Conservation (phyloP, 1,140 invertebrate genomes). For the Sycobia sp. region DNA sequence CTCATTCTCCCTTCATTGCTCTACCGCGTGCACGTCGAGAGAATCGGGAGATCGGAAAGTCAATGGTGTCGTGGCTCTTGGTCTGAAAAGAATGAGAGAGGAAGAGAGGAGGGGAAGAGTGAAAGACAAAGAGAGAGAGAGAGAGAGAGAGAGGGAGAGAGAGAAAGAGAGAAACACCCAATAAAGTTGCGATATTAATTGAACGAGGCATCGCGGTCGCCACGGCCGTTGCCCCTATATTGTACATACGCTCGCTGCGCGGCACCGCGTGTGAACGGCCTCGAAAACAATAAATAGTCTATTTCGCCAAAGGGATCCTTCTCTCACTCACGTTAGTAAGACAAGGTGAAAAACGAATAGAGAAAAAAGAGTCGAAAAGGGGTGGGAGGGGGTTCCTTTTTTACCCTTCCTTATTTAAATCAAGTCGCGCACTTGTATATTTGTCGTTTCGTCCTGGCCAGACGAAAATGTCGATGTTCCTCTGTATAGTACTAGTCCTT, state of each 20-base stretch:
- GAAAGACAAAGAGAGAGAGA: background rate
- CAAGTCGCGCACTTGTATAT: constrained; percentile 18
- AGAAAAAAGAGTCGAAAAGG: background rate
- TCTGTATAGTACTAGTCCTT: constrained; percentile 6
- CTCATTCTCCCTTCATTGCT: background rate
- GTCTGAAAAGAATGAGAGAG: background rate
- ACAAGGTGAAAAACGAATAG: no score
- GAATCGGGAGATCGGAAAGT: no score
- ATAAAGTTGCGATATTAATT: constrained; percentile 20
- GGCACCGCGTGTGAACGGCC: constrained; percentile 23
- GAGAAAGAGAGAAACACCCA: background rate
- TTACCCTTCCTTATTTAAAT: constrained; percentile 30
- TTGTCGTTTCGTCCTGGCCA: constrained; percentile 3
- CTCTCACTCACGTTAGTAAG: no score
- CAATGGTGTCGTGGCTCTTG: no score
- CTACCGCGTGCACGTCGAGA: no score
- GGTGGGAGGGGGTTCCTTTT: background rate
- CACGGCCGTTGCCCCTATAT: background rate
- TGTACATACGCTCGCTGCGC: background rate
- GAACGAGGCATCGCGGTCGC: background rate
- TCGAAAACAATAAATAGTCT: constrained; percentile 29
- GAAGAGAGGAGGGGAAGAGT: background rate
- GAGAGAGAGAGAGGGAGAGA: background rate
- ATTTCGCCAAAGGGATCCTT: constrained; percentile 27
- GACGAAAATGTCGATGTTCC: constrained; percentile 15